phyloP scores from a whole-genome alignment of 2,888 invertebrate species.

The Diaphora mendica region DNA sequence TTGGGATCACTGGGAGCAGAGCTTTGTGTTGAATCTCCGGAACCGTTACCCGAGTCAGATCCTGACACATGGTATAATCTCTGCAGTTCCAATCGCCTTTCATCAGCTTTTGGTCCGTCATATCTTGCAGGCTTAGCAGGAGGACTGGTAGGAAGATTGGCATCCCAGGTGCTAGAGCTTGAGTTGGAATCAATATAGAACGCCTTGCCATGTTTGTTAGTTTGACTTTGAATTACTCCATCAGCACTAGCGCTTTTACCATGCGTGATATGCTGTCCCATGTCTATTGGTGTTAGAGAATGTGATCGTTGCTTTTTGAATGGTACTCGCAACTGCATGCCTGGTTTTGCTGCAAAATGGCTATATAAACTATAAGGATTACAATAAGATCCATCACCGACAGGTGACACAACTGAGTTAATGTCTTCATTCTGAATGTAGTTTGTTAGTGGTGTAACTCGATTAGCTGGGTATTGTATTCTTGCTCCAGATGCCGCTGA shows the following conservation, averaged over 20 bases:
- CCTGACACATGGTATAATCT: constrained; percentile 92
- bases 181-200: constrained; percentile 84
- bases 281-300: constrained; percentile 89
- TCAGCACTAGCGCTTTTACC: constrained; percentile 91
- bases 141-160: constrained; percentile 86
- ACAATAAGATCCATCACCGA: constrained; percentile 70
- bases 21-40: constrained; percentile 93
- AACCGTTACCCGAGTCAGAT: constrained; percentile 95
- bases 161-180: constrained; percentile 81
- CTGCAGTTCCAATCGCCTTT: constrained; percentile 88
- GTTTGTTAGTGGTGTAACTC: constrained; percentile 92
- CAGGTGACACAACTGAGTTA: constrained; percentile 67
- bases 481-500: constrained; percentile 95
- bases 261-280: constrained; percentile 77
- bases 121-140: constrained; percentile 86
- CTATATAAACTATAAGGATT: constrained; percentile 83
- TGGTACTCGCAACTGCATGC: constrained; percentile 74
- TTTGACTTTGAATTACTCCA: constrained; percentile 87
- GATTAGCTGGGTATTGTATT: constrained; percentile 94
- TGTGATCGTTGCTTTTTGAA: constrained; percentile 90
- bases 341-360: constrained; percentile 78
- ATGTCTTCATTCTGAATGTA: constrained; percentile 83
- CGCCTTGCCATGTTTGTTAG: constrained; percentile 73
- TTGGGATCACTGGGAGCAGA: constrained; percentile 89
- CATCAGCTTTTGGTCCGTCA: constrained; percentile 86